These are phyloP conservation scores for Andrena trimmerana DNA, from an alignment of 2,888 invertebrate species.

Conservation along the genomic window DNA sequence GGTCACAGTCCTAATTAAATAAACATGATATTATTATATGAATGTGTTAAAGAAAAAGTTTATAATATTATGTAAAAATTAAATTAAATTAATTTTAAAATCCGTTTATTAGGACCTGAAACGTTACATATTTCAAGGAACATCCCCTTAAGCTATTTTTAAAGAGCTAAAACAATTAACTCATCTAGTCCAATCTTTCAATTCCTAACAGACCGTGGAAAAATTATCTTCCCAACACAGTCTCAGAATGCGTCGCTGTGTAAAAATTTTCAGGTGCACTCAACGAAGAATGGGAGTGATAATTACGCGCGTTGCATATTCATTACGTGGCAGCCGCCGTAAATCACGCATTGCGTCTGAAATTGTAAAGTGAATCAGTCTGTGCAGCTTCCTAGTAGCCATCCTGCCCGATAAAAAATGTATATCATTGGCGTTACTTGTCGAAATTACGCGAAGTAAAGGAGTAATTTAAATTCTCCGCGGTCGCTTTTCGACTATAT, in stretches of 20 bases:
- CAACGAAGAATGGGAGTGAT: not conserved
- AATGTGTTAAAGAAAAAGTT: too few species aligned
- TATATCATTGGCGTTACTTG: not conserved
- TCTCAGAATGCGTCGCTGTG: not conserved
- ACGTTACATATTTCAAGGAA: too few species aligned
- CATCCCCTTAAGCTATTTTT: too few species aligned
- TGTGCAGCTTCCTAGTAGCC: not conserved
- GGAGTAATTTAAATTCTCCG: conserved; percentile 10
- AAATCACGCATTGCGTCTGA: not conserved
- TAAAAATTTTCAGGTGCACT: not conserved
- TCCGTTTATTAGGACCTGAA: too few species aligned
- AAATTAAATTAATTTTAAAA: too few species aligned
- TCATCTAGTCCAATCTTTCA: too few species aligned
- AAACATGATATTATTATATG: too few species aligned
- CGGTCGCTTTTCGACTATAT: too few species aligned
- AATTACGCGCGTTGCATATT: conserved; percentile 23
- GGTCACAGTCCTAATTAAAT: too few species aligned
- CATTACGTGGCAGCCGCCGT: not conserved
- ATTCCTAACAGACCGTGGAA: too few species aligned
- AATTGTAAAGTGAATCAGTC: not conserved
- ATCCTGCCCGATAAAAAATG: not conserved
- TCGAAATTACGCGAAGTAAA: not conserved
- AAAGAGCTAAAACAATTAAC: too few species aligned
- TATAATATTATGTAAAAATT: too few species aligned
- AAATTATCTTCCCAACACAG: not conserved